Evolutionary conservation across 2,888 invertebrate species (phyloP), one percentile per base, ranked within the genome.

Genomic region (Eupithecia subumbrata): DNA sequence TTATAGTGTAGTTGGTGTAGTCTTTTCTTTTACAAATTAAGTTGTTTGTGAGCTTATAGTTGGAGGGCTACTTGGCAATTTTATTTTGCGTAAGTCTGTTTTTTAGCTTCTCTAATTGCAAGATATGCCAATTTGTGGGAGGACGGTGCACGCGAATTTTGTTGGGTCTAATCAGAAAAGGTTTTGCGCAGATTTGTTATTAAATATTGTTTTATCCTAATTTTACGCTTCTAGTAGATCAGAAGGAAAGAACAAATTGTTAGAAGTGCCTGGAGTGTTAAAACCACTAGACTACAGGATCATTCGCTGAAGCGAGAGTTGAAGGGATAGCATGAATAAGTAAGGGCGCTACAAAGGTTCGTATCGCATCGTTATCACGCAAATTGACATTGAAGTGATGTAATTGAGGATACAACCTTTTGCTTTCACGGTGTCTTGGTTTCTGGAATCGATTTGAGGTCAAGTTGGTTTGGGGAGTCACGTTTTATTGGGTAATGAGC

Each of bases 331-430:
- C 74, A 72, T 52, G 71, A 73, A 71, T 76, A 71, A 73, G 73
- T 68, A 68, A 71, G 56, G 74, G 63, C 66, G 56, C 74, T 74
- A 48, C 72, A 56, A 77, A 74, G 48, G 72, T 69, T 69, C n/a
- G 67, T 67, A 74, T 76, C 69, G 74, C 1, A 40, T 40, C 40
- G 8, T 69, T 74, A 71, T 71, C 74, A 72, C 72, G 69, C 66
- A 74, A 74, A 76, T 76, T 76, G 71, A 74, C 71, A 66, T 40
- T 72, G 76, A 74, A 74, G 64, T 64, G 69, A 67, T 67, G 67
- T 67, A 71, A 71, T 71, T 52, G 73, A 48, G 72, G 76, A 71
- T 71, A 76, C 71, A 71, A 68, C 73, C 73, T 71, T 76, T 71
- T 70, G 71, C 73, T 75, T 75, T 75, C 67, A 75, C 56, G 71